Evolutionary conservation across 2,888 invertebrate species (phyloP).

Genomic region (Calameuta pallipes): DNA sequence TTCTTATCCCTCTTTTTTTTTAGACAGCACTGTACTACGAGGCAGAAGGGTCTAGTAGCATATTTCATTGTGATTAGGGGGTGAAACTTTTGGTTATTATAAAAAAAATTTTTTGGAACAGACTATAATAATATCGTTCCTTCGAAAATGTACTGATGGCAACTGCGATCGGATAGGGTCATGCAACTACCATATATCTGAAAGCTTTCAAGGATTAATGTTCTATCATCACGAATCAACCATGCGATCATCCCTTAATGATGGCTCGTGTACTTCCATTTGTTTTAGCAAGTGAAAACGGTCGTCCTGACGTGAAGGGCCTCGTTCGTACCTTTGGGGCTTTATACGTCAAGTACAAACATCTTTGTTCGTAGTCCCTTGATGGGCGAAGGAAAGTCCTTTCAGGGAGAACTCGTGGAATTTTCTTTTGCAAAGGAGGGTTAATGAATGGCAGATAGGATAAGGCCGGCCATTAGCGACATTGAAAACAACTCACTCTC

Average conservation of each 20-base stretch:
- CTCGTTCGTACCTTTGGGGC: neutral
- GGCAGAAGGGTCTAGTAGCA: no score
- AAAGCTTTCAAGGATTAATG: neutral
- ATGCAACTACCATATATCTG: fast-evolving
- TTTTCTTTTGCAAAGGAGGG: constrained; percentile 20
- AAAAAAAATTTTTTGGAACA: no score
- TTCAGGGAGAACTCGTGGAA: constrained; percentile 29
- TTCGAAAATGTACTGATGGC: no score
- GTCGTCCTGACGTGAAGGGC: neutral
- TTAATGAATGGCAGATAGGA: constrained; percentile 34
- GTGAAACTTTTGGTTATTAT: neutral
- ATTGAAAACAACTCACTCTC: constrained; percentile 28
- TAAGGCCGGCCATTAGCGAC: constrained; percentile 40
- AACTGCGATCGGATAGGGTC: neutral
- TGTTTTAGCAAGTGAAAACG: neutral
- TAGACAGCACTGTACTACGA: no score
- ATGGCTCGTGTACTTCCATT: neutral
- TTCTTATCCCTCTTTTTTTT: no score
- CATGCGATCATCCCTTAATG: neutral
- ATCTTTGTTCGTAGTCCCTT: neutral
- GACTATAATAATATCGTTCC: no score
- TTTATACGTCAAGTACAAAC: neutral
- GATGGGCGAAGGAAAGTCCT: constrained; percentile 1
- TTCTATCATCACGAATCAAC: neutral
- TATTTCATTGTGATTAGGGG: neutral